Evolutionary conservation across 2,797 vertebrate genomes (phyloP).

Genomic region (Cygnus olor): DNA sequence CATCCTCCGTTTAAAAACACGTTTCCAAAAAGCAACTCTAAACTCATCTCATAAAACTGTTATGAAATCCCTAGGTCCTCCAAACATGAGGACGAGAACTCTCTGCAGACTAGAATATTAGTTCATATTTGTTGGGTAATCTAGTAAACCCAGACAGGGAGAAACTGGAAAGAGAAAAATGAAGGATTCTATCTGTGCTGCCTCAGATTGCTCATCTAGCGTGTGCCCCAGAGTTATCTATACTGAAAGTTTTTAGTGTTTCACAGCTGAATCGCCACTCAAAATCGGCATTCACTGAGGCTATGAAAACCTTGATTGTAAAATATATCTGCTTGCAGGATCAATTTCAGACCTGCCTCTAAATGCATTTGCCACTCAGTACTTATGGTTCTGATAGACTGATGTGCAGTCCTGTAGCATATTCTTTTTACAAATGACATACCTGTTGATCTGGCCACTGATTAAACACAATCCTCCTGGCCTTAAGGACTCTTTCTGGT

Average conservation of each 20-base stretch:
- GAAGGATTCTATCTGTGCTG: neutral
- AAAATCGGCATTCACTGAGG: neutral
- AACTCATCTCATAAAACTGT: constrained; percentile 40
- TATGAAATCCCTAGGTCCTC: constrained; percentile 32
- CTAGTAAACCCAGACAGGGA: constrained; percentile 37
- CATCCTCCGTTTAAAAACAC: constrained; percentile 53
- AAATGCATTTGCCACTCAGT: neutral
- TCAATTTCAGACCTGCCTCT: neutral
- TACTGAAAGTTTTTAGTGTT: neutral
- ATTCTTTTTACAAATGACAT: neutral
- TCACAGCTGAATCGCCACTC: neutral
- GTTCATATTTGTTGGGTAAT: constrained; percentile 42
- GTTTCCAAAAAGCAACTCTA: constrained; percentile 42
- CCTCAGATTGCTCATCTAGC: neutral
- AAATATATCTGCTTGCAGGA: neutral
- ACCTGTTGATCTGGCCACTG: neutral
- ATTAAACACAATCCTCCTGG: neutral
- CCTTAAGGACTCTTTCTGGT: neutral
- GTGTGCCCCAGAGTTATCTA: neutral
- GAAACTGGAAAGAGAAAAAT: neutral
- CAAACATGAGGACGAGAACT: neutral
- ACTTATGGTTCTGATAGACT: neutral
- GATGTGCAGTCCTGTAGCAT: neutral
- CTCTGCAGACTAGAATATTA: constrained; percentile 9
- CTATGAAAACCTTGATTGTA: neutral